Conservation (phyloP, 2,888 invertebrate genomes). For the Tanytarsus gracilentus region DNA sequence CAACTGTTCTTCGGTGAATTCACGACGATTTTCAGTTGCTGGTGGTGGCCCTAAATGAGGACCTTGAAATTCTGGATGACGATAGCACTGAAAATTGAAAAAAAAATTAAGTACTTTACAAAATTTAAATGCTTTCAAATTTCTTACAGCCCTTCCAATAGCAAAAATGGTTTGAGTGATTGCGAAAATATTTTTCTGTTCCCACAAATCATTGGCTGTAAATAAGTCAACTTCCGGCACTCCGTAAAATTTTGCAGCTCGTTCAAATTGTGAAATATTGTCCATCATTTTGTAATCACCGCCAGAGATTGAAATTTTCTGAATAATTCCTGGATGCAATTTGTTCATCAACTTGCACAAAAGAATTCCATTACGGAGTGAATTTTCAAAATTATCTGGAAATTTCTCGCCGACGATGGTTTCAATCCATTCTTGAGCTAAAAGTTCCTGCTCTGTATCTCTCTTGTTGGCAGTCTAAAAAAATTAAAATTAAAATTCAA, state of each 20-base stretch:
- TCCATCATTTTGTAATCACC: conserved; percentile 97
- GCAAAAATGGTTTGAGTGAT: conserved; percentile 84
- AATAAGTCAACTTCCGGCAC: conserved; percentile 80
- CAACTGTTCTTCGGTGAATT: conserved; percentile 73
- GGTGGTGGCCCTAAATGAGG: conserved; percentile 77
- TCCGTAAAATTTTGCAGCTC: conserved; percentile 72
- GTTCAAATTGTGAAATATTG: conserved; percentile 81
- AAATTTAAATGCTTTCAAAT: neutral
- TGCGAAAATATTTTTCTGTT: conserved; percentile 77
- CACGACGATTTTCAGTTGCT: conserved; percentile 71
- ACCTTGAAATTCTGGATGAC: conserved; percentile 75
- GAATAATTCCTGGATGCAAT: conserved; percentile 72
- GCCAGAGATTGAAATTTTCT: conserved; percentile 72
- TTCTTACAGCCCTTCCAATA: conserved; percentile 69
- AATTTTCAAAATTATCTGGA: conserved; percentile 62
- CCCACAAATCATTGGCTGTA: conserved; percentile 87
- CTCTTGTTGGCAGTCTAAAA: conserved; percentile 73
- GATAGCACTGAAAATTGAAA: conserved; percentile 44
- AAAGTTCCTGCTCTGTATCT: conserved; percentile 68
- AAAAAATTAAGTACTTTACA: neutral
- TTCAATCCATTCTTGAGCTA: conserved; percentile 90
- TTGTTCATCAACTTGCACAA: conserved; percentile 86
- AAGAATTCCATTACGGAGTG: conserved; percentile 72
- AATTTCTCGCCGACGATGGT: conserved; percentile 68
- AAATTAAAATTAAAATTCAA: neutral